These are phyloP conservation scores for Eulacestoma nigropectus DNA, from an alignment of 2,113 vertebrate species.

Conservation along the genomic window DNA sequence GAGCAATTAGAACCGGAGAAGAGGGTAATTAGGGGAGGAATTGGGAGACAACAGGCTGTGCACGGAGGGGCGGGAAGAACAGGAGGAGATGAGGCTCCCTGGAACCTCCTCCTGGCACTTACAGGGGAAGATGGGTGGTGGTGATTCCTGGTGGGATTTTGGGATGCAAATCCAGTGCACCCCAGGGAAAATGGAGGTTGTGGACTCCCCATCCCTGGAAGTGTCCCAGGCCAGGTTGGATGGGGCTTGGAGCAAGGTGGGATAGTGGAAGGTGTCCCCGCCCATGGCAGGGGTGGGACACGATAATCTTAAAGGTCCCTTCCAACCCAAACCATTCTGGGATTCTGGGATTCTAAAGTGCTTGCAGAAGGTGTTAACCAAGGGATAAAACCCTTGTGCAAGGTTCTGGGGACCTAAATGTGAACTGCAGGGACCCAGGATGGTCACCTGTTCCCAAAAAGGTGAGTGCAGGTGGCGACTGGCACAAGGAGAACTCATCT, in stretches of 20 bases:
- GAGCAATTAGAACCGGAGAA: not conserved
- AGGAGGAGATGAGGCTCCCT: not conserved
- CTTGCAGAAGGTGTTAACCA: not conserved
- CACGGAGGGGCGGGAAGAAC: accelerated
- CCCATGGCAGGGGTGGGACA: not conserved
- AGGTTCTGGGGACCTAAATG: not conserved
- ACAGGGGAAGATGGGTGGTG: accelerated
- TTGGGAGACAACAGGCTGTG: not conserved
- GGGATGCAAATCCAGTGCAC: not conserved
- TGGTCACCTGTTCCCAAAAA: not conserved
- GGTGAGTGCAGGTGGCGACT: not conserved
- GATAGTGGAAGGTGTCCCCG: not conserved
- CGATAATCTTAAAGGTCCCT: not conserved
- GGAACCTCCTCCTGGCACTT: not conserved
- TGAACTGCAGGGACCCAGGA: not conserved
- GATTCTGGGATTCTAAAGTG: accelerated
- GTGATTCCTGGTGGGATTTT: not conserved
- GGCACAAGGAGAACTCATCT: not conserved
- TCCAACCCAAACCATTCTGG: not conserved
- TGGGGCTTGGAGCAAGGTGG: not conserved
- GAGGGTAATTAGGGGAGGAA: not conserved
- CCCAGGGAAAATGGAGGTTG: not conserved
- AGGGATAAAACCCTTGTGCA: not conserved
- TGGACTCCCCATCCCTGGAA: not conserved
- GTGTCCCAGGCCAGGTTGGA: not conserved